Base-by-base conservation (phyloP, 2,888 invertebrate genomes). In the Dioctria linearis region DNA sequence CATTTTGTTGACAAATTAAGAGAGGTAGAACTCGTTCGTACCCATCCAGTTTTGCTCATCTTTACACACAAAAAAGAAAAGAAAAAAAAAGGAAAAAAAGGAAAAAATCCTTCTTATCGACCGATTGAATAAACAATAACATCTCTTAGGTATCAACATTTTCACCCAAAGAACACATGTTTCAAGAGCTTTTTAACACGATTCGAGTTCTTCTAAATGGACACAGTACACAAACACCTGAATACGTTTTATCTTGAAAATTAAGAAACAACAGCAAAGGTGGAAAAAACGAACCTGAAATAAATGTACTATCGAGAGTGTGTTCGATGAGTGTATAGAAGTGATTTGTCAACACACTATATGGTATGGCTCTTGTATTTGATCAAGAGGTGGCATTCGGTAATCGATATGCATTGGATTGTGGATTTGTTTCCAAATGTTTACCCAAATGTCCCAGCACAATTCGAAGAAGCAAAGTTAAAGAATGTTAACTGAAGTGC, bases 381-480 rank as follows among this genome's bases (percentile, higher is more conserved):
- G 57, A 57, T n/a, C 61, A 39, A 61, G 25, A 25, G 61, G 61
- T 61, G 61, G 11, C 39, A 4, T 5, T 61, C 39, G 61, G 25
- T 37, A 61, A 61, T 61, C 61, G 61, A 61, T 61, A 61, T 61
- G 61, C 61, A 37, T 61, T 61, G 25, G 3, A n/a, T 5, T 61
- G 61, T 61, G 61, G 61, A 61, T 61, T 61, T 61, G 61, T 61
- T 61, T 61, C 61, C 61, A 61, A 61, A 61, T 61, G 61, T 61
- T 61, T 61, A 61, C 61, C 61, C 4, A 61, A 61, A n/a, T 61
- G 61, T 5, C 39, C 25, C 25, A 51, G 1, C 6, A 25, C 61
- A 25, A 61, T 61, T 61, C 61, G 1, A 51, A 51, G 51, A 51
- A 11, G 11, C 8, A 11, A 51, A 6, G 51, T 11, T 11, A 51